Evolutionary conservation across 2,113 vertebrate species (phyloP).

Genomic region (Spea bombifrons): DNA sequence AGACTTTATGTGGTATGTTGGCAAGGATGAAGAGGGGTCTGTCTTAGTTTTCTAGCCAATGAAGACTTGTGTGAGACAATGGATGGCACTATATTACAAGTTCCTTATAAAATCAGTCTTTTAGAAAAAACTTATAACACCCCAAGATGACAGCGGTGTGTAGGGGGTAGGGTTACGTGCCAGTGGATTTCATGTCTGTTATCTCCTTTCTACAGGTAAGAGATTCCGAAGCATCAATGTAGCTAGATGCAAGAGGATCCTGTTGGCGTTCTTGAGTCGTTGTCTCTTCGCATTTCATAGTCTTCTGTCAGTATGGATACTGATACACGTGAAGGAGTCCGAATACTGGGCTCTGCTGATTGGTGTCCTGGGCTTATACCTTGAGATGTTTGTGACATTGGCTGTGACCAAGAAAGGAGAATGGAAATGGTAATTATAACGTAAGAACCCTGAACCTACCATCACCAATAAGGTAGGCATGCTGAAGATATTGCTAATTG

Average conservation of each 20-base stretch:
- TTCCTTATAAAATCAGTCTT: too few relatives aligned
- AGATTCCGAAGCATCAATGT: not conserved
- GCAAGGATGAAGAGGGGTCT: too few relatives aligned
- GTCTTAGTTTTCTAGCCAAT: too few relatives aligned
- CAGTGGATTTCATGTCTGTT: not conserved
- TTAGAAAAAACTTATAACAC: too few relatives aligned
- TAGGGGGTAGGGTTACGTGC: too few relatives aligned
- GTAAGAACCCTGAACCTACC: not conserved
- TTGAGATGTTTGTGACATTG: conserved; percentile 68
- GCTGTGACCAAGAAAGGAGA: conserved; percentile 64
- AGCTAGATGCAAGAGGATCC: conserved; percentile 55
- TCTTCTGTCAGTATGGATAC: conserved; percentile 60
- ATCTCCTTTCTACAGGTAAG: not conserved
- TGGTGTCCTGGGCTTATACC: conserved; percentile 62
- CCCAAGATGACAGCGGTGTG: too few relatives aligned
- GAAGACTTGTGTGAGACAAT: too few relatives aligned
- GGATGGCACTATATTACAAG: too few relatives aligned
- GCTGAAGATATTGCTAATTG: too few relatives aligned
- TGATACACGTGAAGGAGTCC: conserved; percentile 59
- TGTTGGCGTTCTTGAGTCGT: conserved; percentile 66
- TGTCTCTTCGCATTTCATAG: conserved; percentile 67
- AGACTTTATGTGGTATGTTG: too few relatives aligned
- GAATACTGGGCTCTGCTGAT: conserved; percentile 65
- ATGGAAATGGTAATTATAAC: conserved; percentile 69
- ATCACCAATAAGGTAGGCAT: too few relatives aligned